Evolutionary conservation across 2,888 invertebrate genomes (phyloP).

Genomic region (Pollenia amentaria): DNA sequence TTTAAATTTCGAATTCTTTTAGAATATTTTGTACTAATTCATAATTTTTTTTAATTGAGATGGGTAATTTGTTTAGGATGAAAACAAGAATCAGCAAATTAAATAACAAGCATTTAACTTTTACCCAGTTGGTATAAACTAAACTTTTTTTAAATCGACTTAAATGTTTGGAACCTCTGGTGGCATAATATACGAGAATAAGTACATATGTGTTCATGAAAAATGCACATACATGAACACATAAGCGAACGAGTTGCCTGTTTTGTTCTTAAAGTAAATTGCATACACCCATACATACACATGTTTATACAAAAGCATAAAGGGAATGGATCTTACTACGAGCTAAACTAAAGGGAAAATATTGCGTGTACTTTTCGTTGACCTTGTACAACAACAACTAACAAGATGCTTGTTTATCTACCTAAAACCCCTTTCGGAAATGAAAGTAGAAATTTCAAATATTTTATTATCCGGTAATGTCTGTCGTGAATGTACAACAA

Average conservation of each 20-base stretch:
- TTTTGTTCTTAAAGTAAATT: conserved; percentile 37
- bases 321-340: background rate
- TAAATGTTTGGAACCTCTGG: background rate
- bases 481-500: background rate
- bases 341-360: background rate
- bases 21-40: no score
- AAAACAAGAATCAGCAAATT: no score
- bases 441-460: background rate
- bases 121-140: no score
- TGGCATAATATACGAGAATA: background rate
- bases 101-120: no score
- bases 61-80: no score
- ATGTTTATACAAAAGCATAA: background rate
- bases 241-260: background rate
- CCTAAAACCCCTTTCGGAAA: background rate
- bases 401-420: background rate
- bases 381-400: conserved; percentile 25
- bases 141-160: no score
- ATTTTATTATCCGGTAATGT: background rate
- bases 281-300: background rate
- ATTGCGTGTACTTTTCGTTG: conserved; percentile 4
- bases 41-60: no score
- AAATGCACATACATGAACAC: background rate
- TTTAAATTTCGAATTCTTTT: no score
- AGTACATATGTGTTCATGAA: background rate